phyloP scores from a whole-genome alignment of 2,797 vertebrate genomes.

The Eurystomus glaucurus region DNA sequence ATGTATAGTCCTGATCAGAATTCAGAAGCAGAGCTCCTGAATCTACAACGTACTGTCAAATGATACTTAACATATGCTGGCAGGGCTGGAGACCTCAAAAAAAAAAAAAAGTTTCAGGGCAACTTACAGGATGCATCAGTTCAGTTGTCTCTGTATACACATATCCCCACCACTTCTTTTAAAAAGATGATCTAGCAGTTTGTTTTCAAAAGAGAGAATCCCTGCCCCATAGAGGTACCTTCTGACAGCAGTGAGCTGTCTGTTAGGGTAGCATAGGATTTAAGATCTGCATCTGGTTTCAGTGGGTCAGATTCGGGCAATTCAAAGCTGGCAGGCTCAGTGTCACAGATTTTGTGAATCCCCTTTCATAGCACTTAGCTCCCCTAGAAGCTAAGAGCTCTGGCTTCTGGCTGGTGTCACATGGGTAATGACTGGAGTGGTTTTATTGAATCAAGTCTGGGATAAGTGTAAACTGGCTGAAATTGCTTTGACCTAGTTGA shows the following conservation, averaged over 20 bases:
- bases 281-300: background rate
- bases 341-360: background rate
- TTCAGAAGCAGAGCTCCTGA: background rate
- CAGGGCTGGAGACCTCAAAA: background rate
- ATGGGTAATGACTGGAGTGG: background rate
- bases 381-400: background rate
- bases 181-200: background rate
- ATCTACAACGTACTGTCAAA: background rate
- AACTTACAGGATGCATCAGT: background rate
- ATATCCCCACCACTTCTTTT: background rate
- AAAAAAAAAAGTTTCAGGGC: no score
- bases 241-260: background rate
- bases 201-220: background rate
- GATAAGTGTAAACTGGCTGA: background rate
- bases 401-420: background rate
- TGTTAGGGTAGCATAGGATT: background rate
- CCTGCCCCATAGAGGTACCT: rapidly evolving
- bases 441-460: background rate
- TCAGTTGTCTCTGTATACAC: background rate
- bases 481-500: background rate
- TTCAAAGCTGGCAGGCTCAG: background rate
- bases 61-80: background rate
- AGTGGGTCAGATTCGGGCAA: background rate
- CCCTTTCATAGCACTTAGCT: background rate
- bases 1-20: background rate